These are phyloP conservation scores for Megaleporinus macrocephalus DNA, from an alignment of 2,113 vertebrate species.

Conservation along the genomic window DNA sequence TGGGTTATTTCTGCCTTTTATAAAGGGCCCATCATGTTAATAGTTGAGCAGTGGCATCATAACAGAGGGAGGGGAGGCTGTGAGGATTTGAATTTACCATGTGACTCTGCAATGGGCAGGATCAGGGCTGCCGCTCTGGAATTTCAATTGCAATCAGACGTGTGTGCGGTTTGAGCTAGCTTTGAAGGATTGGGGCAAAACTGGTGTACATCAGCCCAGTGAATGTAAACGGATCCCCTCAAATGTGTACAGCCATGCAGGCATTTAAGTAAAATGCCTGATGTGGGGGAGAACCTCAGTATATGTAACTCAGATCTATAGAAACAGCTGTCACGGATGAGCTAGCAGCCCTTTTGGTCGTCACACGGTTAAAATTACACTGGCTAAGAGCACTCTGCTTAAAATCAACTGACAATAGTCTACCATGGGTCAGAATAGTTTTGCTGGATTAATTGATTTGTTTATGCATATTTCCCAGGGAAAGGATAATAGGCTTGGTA, in stretches of 20 bases:
- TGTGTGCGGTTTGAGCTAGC: constrained; percentile 51
- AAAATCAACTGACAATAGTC: constrained; percentile 15
- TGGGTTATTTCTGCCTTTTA: constrained; percentile 50
- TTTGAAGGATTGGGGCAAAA: constrained; percentile 49
- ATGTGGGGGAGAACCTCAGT: constrained; percentile 3
- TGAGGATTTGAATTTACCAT: constrained; percentile 42
- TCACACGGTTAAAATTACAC: constrained; percentile 7
- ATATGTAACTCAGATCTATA: constrained; percentile 10
- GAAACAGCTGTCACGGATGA: constrained; percentile 33
- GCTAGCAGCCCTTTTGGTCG: neutral
- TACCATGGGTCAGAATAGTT: constrained; percentile 48
- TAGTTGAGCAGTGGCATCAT: constrained; percentile 48
- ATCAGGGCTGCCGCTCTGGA: constrained; percentile 52
- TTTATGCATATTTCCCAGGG: constrained; percentile 63
- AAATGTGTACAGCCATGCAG: constrained; percentile 38
- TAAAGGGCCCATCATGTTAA: constrained; percentile 52
- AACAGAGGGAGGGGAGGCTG: neutral
- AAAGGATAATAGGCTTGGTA: constrained; percentile 60
- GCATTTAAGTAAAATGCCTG: constrained; percentile 27
- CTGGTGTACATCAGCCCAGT: constrained; percentile 52
- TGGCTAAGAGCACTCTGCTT: constrained; percentile 9
- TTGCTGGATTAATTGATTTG: constrained; percentile 61
- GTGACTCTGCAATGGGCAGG: constrained; percentile 45
- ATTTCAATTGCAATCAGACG: constrained; percentile 63
- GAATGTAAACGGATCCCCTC: constrained; percentile 44